phyloP scores from a whole-genome alignment of 2,113 vertebrate species.

The Petaurus breviceps region DNA sequence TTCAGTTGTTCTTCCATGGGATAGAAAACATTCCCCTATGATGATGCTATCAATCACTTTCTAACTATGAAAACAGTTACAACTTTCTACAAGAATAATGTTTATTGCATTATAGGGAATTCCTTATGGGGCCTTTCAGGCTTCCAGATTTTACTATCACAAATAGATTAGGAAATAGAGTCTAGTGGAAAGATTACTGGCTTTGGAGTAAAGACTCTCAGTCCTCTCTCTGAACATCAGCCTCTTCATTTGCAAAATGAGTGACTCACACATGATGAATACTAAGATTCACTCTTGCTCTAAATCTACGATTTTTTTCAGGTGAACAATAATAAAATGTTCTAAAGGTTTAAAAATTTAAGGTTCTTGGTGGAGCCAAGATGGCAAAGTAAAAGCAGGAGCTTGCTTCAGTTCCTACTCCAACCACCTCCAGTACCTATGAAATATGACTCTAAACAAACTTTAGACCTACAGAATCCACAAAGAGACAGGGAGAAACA shows the following conservation, averaged over 20 bases:
- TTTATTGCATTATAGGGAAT: constrained; percentile 11
- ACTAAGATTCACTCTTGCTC: background rate
- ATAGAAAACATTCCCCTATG: background rate
- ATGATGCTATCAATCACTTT: constrained; percentile 40
- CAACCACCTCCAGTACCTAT: too few relatives aligned
- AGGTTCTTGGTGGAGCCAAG: background rate
- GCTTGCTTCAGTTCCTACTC: too few relatives aligned
- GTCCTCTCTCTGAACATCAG: background rate
- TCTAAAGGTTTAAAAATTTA: background rate
- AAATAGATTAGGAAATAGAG: constrained; percentile 17
- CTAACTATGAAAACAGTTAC: constrained; percentile 22
- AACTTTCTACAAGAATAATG: constrained; percentile 45
- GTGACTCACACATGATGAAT: background rate
- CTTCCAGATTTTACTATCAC: constrained; percentile 33
- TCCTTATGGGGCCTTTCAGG: background rate
- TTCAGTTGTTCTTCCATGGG: background rate
- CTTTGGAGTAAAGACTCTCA: background rate
- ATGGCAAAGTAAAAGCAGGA: too few relatives aligned
- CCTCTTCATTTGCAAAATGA: background rate
- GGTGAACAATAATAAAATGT: background rate
- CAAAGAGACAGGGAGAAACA: too few relatives aligned
- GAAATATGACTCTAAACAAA: too few relatives aligned
- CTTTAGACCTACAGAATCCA: too few relatives aligned
- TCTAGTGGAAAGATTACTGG: background rate
- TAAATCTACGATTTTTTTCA: background rate